These are phyloP conservation scores for Acanthacorydalis orientalis DNA, from an alignment of 2,888 invertebrate species.

Conservation along the genomic window DNA sequence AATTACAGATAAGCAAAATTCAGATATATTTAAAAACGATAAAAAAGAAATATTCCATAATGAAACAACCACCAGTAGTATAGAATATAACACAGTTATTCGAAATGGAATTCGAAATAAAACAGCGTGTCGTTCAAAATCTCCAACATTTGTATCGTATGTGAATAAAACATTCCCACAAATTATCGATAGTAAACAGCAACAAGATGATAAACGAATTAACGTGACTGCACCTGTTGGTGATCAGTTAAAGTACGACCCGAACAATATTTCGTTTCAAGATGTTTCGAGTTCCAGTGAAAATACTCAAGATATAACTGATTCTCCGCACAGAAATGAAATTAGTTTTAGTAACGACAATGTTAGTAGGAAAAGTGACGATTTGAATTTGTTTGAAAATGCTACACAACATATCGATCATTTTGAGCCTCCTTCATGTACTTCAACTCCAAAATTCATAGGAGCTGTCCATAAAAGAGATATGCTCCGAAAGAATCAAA, in stretches of 20 bases:
- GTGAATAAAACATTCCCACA: no score
- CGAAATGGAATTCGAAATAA: no score
- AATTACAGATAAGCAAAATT: no score
- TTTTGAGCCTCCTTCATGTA: conserved; percentile 22
- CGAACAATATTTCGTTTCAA: conserved; percentile 5
- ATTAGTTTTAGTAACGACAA: background rate
- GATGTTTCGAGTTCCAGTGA: background rate
- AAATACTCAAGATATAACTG: background rate
- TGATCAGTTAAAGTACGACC: conserved; percentile 2
- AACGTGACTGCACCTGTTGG: conserved; percentile 5
- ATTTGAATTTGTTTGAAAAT: no score
- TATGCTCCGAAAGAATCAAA: no score
- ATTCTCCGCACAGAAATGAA: background rate
- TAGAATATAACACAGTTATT: no score
- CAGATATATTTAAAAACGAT: no score
- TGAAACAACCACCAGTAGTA: no score
- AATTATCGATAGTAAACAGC: no score
- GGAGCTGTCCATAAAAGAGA: background rate
- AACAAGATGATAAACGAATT: background rate
- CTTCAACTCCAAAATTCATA: conserved; percentile 24
- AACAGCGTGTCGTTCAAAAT: no score
- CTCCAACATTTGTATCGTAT: no score
- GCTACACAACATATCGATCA: conserved; percentile 8
- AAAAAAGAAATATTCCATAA: no score
- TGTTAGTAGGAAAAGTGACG: background rate